Percentiles rank a stretch among this genome's conserved stretches.
These are phyloP conservation scores for Tympanoctomys barrerae DNA, from an alignment of 2,797 vertebrate genomes.

Conservation along the genomic window DNA sequence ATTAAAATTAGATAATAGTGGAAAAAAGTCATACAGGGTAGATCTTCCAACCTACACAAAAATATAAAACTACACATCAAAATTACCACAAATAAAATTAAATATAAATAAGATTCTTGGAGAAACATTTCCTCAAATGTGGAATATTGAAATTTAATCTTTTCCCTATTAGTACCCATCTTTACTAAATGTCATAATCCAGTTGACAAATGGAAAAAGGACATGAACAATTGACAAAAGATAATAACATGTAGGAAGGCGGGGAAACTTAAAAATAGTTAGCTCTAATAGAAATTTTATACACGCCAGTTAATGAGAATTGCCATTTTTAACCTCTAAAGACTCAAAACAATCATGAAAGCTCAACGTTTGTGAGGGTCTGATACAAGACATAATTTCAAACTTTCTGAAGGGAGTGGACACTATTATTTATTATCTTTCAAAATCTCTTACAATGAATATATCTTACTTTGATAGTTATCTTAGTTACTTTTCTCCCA, in stretches of 20 bases:
- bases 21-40: background rate
- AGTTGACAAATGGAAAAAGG: background rate
- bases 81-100: background rate
- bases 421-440: background rate
- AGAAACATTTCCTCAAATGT: background rate
- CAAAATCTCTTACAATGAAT: background rate
- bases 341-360: background rate
- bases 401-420: background rate
- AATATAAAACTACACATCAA: background rate
- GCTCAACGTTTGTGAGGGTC: background rate
- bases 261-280: background rate
- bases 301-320: background rate
- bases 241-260: background rate
- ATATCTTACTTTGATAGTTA: background rate
- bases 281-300: background rate
- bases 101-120: background rate
- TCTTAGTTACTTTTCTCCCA: too few relatives aligned
- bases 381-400: background rate
- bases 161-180: background rate
- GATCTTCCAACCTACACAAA: background rate
- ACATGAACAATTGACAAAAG: background rate
- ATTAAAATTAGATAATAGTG: background rate
- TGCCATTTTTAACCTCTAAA: background rate
- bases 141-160: background rate
- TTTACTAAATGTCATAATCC: background rate